These are phyloP conservation scores for Dryoscopus gambensis DNA, from an alignment of 2,113 vertebrate species.

Conservation along the genomic window DNA sequence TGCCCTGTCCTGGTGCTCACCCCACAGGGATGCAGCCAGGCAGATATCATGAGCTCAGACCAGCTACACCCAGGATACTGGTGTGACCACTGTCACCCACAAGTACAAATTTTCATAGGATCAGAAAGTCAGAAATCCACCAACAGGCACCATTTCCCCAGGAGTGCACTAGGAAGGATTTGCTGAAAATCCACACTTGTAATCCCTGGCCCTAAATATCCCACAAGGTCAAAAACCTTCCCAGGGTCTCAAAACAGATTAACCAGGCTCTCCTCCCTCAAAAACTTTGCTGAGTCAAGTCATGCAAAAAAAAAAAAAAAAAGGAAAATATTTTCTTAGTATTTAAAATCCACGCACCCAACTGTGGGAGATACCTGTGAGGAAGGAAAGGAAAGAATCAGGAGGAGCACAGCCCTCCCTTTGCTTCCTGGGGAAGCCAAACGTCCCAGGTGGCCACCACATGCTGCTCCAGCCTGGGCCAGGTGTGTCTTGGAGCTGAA, in stretches of 20 bases:
- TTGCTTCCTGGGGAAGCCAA: fast-evolving
- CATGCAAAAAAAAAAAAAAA: neutral
- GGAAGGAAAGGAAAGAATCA: neutral
- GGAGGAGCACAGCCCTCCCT: neutral
- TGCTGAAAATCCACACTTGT: neutral
- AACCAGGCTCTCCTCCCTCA: neutral
- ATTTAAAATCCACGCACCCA: neutral
- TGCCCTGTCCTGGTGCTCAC: neutral
- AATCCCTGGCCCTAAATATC: neutral
- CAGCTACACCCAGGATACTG: neutral
- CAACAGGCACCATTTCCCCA: neutral
- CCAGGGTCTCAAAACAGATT: neutral
- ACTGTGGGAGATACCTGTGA: neutral
- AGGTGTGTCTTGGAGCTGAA: neutral
- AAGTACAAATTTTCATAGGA: neutral
- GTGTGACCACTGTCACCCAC: neutral
- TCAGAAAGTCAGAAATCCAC: neutral
- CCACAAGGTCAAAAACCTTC: neutral
- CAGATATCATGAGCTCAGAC: neutral
- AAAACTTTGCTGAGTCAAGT: neutral
- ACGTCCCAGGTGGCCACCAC: neutral
- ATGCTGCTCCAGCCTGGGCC: neutral
- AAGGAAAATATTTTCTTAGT: neutral
- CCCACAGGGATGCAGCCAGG: neutral
- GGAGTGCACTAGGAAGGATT: neutral